Evolutionary conservation across 2,888 invertebrate genomes (phyloP).

Genomic region (Ceriagrion tenellum): DNA sequence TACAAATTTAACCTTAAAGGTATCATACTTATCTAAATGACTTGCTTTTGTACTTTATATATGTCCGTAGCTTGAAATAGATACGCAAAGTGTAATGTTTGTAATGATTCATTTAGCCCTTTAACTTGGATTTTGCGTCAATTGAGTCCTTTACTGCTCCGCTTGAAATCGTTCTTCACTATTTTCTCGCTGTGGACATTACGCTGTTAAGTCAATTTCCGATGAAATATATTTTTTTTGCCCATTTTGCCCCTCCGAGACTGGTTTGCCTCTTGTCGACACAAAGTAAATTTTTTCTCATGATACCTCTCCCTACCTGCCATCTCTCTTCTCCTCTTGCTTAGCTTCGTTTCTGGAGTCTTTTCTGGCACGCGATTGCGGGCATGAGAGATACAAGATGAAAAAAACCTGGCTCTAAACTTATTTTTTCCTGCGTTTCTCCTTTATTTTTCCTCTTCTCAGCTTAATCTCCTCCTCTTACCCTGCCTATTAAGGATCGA

Average conservation of each 20-base stretch:
- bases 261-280: neutral
- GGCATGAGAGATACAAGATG: neutral
- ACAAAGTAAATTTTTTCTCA: neutral
- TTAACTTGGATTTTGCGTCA: no score
- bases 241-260: neutral
- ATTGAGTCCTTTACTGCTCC: no score
- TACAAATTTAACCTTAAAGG: no score
- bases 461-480: neutral
- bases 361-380: constrained; percentile 17
- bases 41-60: no score
- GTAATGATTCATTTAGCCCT: no score
- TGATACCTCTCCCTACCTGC: neutral
- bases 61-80: no score
- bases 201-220: neutral
- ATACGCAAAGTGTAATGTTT: no score
- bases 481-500: constrained; percentile 56
- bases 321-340: neutral
- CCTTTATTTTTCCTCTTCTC: constrained; percentile 25
- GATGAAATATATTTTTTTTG: neutral
- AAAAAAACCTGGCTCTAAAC: neutral
- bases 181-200: neutral
- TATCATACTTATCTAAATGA: no score
- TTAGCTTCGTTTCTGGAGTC: no score
- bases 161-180: no score
- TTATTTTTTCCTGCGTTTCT: neutral